Conservation (phyloP, 1,140 invertebrate genomes). For the Tachypleus tridentatus region DNA sequence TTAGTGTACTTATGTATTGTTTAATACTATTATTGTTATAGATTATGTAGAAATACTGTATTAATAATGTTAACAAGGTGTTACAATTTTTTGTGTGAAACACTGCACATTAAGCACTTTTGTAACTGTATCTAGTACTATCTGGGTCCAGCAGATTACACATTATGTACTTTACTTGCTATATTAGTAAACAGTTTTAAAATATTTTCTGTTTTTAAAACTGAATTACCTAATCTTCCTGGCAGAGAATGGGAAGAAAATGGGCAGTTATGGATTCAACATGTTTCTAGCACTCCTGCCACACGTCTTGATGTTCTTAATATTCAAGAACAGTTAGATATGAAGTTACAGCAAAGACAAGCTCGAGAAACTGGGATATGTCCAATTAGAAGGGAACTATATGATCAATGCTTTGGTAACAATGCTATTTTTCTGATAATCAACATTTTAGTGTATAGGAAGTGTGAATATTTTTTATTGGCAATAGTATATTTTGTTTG, state of each 20-base stretch:
- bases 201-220: too few species aligned
- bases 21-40: too few species aligned
- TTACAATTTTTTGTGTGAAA: too few species aligned
- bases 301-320: conserved; percentile 89
- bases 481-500: conserved; percentile 3
- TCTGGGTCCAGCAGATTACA: too few species aligned
- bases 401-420: conserved; percentile 91
- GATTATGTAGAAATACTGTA: too few species aligned
- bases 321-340: conserved; percentile 88
- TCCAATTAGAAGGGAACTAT: conserved; percentile 82
- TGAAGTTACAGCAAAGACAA: conserved; percentile 74
- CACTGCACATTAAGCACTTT: too few species aligned
- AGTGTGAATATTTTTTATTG: conserved; percentile 8
- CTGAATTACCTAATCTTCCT: too few species aligned
- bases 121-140: too few species aligned
- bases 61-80: too few species aligned
- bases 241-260: conserved; percentile 75
- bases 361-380: conserved; percentile 95
- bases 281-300: conserved; percentile 86
- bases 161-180: too few species aligned
- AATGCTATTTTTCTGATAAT: conserved; percentile 9
- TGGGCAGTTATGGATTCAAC: conserved; percentile 70
- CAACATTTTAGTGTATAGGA: not conserved
- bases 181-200: too few species aligned
- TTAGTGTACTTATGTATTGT: too few species aligned